Percentiles rank a stretch among this genome's conserved stretches.
These are phyloP conservation scores for Aphelinus certus DNA, from an alignment of 1,140 invertebrate genomes.

Conservation along the genomic window DNA sequence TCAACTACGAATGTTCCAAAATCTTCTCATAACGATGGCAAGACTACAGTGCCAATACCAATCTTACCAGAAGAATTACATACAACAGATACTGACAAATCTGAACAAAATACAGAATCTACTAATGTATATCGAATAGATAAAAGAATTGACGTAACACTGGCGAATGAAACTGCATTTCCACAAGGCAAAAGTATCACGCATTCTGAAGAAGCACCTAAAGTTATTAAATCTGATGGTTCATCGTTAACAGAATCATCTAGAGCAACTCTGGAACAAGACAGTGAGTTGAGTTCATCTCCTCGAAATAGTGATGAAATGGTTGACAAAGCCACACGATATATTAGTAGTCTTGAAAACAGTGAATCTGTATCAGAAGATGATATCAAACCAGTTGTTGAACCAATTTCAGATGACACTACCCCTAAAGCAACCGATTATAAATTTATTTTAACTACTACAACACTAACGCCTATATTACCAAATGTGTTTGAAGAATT, in stretches of 20 bases:
- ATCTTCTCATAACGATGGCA: conserved; percentile 46
- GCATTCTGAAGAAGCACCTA: not conserved
- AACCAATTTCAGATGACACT: conserved; percentile 55
- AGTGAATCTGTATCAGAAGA: not conserved
- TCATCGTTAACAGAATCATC: conserved; percentile 20
- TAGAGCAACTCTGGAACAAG: not conserved
- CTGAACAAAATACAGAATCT: conserved; percentile 30
- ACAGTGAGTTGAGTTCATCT: not conserved
- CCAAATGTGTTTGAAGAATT: conserved; percentile 42
- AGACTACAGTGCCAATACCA: conserved; percentile 59
- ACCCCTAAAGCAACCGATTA: conserved; percentile 51
- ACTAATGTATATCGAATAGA: conserved; percentile 17
- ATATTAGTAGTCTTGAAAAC: not conserved
- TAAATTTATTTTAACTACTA: conserved; percentile 46
- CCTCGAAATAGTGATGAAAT: conserved; percentile 11
- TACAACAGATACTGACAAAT: conserved; percentile 49
- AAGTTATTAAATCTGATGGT: conserved; percentile 2
- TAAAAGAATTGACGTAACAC: conserved; percentile 12
- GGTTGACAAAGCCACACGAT: conserved; percentile 11
- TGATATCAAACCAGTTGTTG: conserved; percentile 58
- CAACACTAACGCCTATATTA: conserved; percentile 40
- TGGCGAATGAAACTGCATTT: too few species aligned
- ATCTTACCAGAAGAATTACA: conserved; percentile 60
- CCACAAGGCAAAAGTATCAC: not conserved
- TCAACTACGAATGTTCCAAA: conserved; percentile 47